Evolutionary conservation across 2,113 vertebrate species (phyloP), one percentile per base, ranked within the genome.

Genomic region (Onychorhynchus coronatus): DNA sequence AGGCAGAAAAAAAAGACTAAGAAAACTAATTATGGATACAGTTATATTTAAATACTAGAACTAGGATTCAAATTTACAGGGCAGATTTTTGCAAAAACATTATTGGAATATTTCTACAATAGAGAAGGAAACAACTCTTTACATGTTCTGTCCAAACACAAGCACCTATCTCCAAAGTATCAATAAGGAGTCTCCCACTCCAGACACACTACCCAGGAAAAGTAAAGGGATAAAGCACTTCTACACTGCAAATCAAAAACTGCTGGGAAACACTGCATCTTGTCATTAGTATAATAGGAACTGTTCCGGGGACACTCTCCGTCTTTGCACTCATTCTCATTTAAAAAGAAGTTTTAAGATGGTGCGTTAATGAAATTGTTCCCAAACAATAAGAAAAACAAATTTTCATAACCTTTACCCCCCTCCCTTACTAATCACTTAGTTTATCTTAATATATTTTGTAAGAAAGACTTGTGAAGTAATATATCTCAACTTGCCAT

Each of bases 401-500:
- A 75, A 55, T 52, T 71, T 62, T n/a, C 74, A 83, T 21, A 85
- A 55, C 53, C 17, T 24, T 53, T 47, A n/a, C 44, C 11, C 8
- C 5, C 3, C 1, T 41, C 33, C 16, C 31, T 73, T 83, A 85
- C 49, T 30, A 72, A 79, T 33, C 55, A 73, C 20, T 42, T 55
- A 6, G 56, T 66, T 82, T 80, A 75, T 37, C 35, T 86, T 62
- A 65, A 75, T 31, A 15, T 12, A 18, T 59, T 81, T 94, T 68
- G 14, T 39, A 86, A 85, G 47, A 63, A 66, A 63, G 28, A 81
- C 35, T 50, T 53, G 22, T 25, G 41, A 23, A 80, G 18, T 35
- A 84, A 22, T 22, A 4, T n/a, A 62, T 77, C 39, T 71, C 56
- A 76, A 97, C 99, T 97, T 97, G 99, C 99, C 91, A 98, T 97